Evolutionary conservation across 35 echinoderm and acorn worm genomes (phyloP), one percentile per base, ranked within the genome.

Genomic region (Eucidaris tribuloides): DNA sequence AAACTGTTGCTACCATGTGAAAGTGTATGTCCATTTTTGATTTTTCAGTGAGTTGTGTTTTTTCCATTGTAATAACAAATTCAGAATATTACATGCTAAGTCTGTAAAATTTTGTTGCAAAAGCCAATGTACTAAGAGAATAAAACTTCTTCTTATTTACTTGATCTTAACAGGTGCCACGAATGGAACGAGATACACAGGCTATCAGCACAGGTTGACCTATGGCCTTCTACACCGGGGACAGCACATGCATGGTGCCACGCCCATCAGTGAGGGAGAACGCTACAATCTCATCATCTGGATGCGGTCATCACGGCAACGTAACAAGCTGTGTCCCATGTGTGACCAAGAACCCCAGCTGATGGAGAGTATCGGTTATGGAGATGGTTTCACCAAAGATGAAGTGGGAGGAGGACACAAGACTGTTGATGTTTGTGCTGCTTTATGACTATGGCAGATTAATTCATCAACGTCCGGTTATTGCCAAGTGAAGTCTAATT

Each of bases 271-370:
- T 4, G 59, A 56, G 4, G 95, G 95, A 30, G 95, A 98, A 42
- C 71, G 95, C 11, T 98, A 98, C 48, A 98, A 98, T 40, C 87
- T 98, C 2, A 98, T 98, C 33, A 71, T 98, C 25, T 98, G 95
- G 95, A 98, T 98, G 95, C 77, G 95, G 52, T 89, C 95, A 5
- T 98, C 95, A 40, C 55, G 37, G 64, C 63, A 90, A 43, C 48
- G 95, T 11, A 98, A 98, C 65, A 19, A 83, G 37, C 56, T 92
- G 20, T 98, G 95, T 84, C 95, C 95, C 0, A 98, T 98, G 95
- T 98, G 95, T 45, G 86, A 92, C 29, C 11, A 89, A 35, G 77
- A 54, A 84, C 95, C 95, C 9, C 19, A 76, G 31, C 58, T 98
- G 62, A 78, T 98, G 27, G 59, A 83, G 65, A 98, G 81, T 46